Base-by-base conservation (phyloP, 53 echinoderm and acorn worm species). In the Echinometra lucunter region DNA sequence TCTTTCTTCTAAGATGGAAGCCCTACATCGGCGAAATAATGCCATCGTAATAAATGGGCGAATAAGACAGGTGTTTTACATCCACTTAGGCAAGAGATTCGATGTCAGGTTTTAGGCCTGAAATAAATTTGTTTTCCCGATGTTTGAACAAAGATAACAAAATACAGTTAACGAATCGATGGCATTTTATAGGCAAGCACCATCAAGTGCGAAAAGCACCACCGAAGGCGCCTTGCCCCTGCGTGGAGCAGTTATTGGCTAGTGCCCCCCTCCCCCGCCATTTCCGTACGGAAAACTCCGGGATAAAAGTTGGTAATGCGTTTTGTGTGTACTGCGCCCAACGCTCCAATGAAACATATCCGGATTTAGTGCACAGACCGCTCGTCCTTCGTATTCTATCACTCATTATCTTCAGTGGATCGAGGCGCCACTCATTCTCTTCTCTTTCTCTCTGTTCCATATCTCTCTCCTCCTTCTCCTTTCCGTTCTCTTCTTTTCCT, bases 61-160 rank as follows among this genome's bases (percentile, higher is more conserved):
- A 11, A 53, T 21, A 5, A 35, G 66, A 42, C 94, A 94, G 94
- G 85, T 94, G 94, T 83, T 94, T 82, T 44, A 25, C 44, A 57
- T 58, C 2, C n/a, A 37, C 60, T 28, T 11, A 28, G 63, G 56
- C 85, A 85, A 83, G 25, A 60, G 94, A 42, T 8, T 94, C 82
- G 63, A 94, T 83, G 82, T 94, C 82, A 63, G 40, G 38, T 94
- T 83, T 83, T 44, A n/a, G 80, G 85, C 85, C 82, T n/a, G 63
- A 63, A 40, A 83, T 94, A 83, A 94, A 83, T 94, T 94, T 82
- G 83, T 94, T 85, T 94, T 83, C 94, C 94, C 85, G 83, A 94
- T 94, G 82, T 85, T 94, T 83, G 94, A 82, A 60, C 93, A 94
- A 94, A 58, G 57, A 94, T 63, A 94, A 94, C 66, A 94, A 94